Base-by-base conservation (phyloP, 2,888 invertebrate species). In the Gari tellinella region DNA sequence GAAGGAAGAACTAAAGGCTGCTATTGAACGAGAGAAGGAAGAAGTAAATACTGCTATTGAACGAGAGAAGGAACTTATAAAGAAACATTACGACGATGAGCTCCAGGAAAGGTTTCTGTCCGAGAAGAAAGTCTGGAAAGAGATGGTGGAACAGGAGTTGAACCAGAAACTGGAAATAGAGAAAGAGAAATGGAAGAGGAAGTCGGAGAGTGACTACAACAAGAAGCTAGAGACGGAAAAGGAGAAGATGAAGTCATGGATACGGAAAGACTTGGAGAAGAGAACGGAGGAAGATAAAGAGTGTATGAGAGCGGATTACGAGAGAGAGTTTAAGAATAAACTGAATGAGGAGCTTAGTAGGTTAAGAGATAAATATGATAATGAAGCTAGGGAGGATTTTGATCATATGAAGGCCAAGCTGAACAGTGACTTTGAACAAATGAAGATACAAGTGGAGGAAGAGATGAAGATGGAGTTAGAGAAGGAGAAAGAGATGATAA, bases 51-150 rank as follows among this genome's bases (percentile, higher is more conserved):
- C 38, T n/a, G 48, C 67, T 2, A 64, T 78, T 12, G 41, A 51
- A 25, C 25, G 26, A 14, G 78, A 78, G 37, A 57, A 63, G 17
- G 78, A 67, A 31, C 58, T 23, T 40, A 37, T 76, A 1, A 58
- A 53, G 55, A 62, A 63, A 14, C 72, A 72, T 46, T 65, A 69
- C 58, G 75, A 72, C 5, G 53, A 64, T 21, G 79, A 80, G 14
- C 26, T 76, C 12, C 66, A 77, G 43, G 76, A 74, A 58, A 46
- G 72, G 8, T 73, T 73, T 19, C 26, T 41, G n/a, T 48, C 66
- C 5, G 81, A 81, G 73, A 78, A 78, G 48, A 65, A 72, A 45
- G 46, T 72, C 37, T 81, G 78, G 81, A 38, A 60, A 64, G 62
- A 64, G 26, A 67, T 69, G 69, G 55, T 74, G 0, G 72, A 81